phyloP scores from a whole-genome alignment of 2,113 vertebrate genomes.

The Trogon melanurus region DNA sequence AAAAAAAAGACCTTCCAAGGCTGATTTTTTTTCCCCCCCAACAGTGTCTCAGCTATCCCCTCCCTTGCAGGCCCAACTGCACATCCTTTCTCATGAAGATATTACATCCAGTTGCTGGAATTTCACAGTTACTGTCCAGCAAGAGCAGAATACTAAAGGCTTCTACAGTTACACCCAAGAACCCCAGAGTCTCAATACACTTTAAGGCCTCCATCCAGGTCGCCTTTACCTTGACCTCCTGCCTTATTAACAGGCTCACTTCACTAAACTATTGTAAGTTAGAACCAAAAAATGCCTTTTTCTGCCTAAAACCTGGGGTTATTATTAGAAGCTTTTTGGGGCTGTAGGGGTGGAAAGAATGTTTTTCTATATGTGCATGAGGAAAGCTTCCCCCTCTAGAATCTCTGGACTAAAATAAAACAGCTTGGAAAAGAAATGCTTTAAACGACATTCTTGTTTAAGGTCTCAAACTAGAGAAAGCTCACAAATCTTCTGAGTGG shows the following conservation, averaged over 20 bases:
- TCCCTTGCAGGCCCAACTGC: not conserved
- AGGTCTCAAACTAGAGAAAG: not conserved
- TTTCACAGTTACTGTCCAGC: not conserved
- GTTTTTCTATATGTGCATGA: not conserved
- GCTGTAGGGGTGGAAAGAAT: not conserved
- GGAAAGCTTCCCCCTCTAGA: not conserved
- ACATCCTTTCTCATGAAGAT: not conserved
- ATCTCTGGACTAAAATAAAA: not conserved
- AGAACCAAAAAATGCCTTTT: not conserved
- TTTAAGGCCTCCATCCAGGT: not conserved
- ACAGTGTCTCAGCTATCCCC: not conserved
- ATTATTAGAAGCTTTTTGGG: not conserved
- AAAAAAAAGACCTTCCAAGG: not conserved
- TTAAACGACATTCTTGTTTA: not conserved
- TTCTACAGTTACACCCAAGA: not conserved
- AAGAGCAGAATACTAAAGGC: not conserved
- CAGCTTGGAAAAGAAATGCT: not conserved
- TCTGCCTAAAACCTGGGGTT: not conserved
- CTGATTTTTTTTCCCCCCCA: too few species aligned
- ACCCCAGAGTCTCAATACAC: not conserved
- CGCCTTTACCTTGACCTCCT: not conserved
- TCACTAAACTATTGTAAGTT: not conserved
- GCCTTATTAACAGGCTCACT: not conserved
- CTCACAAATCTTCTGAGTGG: not conserved
- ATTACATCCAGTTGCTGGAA: not conserved